Base-by-base conservation (phyloP, 2,797 vertebrate genomes). In the Lycodopsis pacificus region DNA sequence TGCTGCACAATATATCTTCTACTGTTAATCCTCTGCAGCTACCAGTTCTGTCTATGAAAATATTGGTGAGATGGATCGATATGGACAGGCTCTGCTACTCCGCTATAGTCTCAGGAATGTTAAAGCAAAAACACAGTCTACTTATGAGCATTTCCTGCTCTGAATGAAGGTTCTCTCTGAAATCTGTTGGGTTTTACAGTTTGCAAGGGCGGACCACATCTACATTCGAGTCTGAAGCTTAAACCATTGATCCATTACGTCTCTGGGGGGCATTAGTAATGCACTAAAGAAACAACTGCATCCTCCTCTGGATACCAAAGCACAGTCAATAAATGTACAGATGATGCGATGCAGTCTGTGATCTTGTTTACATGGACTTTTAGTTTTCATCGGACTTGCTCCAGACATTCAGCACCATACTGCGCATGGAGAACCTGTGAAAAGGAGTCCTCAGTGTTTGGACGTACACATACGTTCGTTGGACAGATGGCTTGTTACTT, bases 401-500 rank as follows among this genome's bases (percentile, higher is more conserved):
- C 25, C 36, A 63, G 49, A 46, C 57, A 53, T 32, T 58, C 30
- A 15, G 5, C 73, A 54, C 40, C 48, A 12, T 25, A 19, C 34
- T 67, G 25, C 10, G 56, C 61, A 10, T 3, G 1, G 15, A 25
- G 69, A 80, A 76, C 48, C 44, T 79, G 86, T 80, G 82, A 89
- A 78, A 84, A 73, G 48, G 5, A 80, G 22, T 74, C 65, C 0
- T 20, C n/a, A 0, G 57, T 32, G 20, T 66, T 46, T 25, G 20
- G 36, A 71, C 14, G 49, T 53, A 48, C 73, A 72, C 42, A 56
- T 44, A 2, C 63, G 34, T 65, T 53, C 25, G 8, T 4, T 9
- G 14, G 42, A 77, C 88, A 90, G 89, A 91, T 82, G 87, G 88
- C 70, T 32, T 15, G 49, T 74, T 79, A 73, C 42, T 10, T 48